Conservation (phyloP, 2,113 vertebrate genomes). For the Limanda limanda region DNA sequence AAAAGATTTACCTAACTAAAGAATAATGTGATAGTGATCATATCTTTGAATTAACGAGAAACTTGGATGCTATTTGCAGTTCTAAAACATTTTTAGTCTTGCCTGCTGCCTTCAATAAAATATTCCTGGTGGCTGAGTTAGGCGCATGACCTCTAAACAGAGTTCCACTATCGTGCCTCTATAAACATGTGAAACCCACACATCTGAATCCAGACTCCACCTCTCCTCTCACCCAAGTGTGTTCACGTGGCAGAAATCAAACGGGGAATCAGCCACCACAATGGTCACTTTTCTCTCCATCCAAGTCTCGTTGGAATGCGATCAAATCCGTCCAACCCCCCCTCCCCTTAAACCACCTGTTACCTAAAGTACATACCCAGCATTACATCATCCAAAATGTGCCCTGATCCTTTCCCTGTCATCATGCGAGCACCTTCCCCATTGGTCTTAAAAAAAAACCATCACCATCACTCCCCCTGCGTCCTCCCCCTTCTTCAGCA, state of each 20-base stretch:
- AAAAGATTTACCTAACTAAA: neutral
- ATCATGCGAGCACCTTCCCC: neutral
- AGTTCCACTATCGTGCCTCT: neutral
- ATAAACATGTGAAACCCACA: constrained; percentile 21
- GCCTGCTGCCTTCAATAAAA: no score
- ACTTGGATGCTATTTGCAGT: no score
- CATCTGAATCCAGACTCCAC: neutral
- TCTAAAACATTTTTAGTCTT: no score
- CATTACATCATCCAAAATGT: constrained; percentile 56
- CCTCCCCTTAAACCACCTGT: constrained; percentile 18
- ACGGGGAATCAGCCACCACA: constrained; percentile 31
- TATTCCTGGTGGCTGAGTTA: no score
- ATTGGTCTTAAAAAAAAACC: constrained; percentile 20
- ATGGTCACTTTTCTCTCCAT: constrained; percentile 54
- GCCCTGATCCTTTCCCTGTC: constrained; percentile 6
- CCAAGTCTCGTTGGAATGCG: constrained; percentile 58
- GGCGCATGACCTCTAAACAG: neutral
- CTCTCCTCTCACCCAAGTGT: neutral
- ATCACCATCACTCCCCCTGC: neutral
- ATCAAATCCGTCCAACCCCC: constrained; percentile 37
- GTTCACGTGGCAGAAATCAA: constrained; percentile 51
- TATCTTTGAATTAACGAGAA: no score
- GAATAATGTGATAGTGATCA: no score
- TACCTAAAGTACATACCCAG: constrained; percentile 33
- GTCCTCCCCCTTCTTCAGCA: constrained; percentile 1